Base-by-base conservation (phyloP, 1,140 invertebrate species). In the Dinothrombium tinctorium region DNA sequence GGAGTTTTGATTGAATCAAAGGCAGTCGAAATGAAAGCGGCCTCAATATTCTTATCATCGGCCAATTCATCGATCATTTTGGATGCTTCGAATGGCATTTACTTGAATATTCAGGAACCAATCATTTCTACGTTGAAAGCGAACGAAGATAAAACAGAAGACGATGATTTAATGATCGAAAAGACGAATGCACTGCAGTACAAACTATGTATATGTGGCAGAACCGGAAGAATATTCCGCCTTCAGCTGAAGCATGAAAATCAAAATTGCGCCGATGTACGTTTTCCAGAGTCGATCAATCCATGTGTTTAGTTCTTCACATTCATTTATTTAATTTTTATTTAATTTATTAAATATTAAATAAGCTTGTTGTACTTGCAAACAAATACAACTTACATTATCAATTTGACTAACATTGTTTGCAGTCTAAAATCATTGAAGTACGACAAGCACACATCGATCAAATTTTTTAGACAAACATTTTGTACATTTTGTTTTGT, bases 151-250 rank as follows among this genome's bases (percentile, higher is more conserved):
- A 15, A 14, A 23, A 24, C 31, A 12, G 23, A 14, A n/a, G 11
- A 19, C n/a, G 21, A 24, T 24, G 4, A 33, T 11, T 23, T 45
- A n/a, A n/a, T n/a, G n/a, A n/a, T n/a, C n/a, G n/a, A n/a, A n/a
- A n/a, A n/a, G n/a, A n/a, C n/a, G n/a, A n/a, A n/a, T n/a, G n/a
- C n/a, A n/a, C n/a, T n/a, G 17, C 44, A 46, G 41, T 53, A 50
- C 38, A 51, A 52, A 32, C 40, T 55, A 19, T 55, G 54, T 48
- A 49, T 55, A 17, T 55, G 54, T 39, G 47, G 40, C 25, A 45
- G 47, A 36, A 54, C 43, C 47, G 51, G 51, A 28, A 41, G 48
- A 21, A 38, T 55, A 11, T 55, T 55, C 39, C 41, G 49, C 19
- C 46, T 55, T 11, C 47, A 51, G 22, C 39, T 51, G 8, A 46